phyloP scores from a whole-genome alignment of 2,888 invertebrate genomes.

The Blera fallax region DNA sequence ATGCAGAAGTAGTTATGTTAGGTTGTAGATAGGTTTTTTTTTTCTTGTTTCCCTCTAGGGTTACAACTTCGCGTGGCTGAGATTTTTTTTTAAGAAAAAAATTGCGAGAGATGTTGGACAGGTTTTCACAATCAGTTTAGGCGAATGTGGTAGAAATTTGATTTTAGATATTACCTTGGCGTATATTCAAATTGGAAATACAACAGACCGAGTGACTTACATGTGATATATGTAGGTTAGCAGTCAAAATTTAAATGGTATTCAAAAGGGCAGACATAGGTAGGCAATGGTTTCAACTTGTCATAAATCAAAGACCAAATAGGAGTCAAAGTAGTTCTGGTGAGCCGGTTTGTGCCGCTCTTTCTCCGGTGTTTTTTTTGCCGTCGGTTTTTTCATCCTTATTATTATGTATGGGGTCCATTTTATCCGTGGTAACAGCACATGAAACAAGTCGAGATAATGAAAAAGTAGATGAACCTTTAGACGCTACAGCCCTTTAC shows the following conservation, averaged over 20 bases:
- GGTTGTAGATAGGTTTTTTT: slow-evolving; percentile 36
- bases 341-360: too few species aligned
- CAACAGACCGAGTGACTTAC: neutral
- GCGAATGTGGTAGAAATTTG: neutral
- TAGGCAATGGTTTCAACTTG: too few species aligned
- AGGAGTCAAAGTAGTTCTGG: too few species aligned
- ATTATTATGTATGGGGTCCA: too few species aligned
- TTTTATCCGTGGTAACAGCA: too few species aligned
- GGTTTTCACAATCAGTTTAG: slow-evolving; percentile 8
- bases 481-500: too few species aligned
- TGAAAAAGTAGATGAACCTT: too few species aligned
- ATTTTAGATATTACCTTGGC: neutral
- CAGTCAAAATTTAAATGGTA: neutral
- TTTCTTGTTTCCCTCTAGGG: slow-evolving; percentile 31
- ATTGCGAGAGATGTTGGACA: slow-evolving; percentile 39
- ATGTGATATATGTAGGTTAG: neutral
- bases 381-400: too few species aligned
- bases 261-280: too few species aligned
- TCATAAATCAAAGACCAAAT: too few species aligned
- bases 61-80: slow-evolving; percentile 59
- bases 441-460: too few species aligned
- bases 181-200: neutral
- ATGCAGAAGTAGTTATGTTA: slow-evolving; percentile 65
- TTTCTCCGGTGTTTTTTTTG: too few species aligned
- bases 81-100: slow-evolving; percentile 57